A percentile compares a stretch with the other conserved stretches of the same genome.
Conservation (phyloP, 2,888 invertebrate species). For the Oxyteleia sp. region DNA sequence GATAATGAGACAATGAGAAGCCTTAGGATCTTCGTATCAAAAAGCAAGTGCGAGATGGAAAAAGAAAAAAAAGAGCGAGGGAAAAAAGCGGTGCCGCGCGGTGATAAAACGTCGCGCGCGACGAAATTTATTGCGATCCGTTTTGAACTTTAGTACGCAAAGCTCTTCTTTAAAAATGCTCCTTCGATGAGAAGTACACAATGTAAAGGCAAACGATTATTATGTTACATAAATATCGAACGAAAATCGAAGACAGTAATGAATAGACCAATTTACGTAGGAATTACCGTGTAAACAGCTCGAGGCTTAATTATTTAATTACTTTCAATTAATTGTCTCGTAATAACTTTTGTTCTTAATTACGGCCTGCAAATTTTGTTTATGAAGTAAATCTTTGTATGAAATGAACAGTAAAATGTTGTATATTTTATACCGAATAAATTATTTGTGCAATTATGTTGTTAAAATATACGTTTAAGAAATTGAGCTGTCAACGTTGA, state of each 20-base stretch:
- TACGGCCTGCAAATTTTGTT: not conserved
- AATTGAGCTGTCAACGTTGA: too few relatives aligned
- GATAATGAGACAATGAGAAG: conserved; percentile 26
- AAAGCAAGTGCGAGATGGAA: conserved; percentile 18
- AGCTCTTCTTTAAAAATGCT: conserved; percentile 33
- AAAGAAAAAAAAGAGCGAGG: conserved; percentile 2
- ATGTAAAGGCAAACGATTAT: conserved; percentile 24
- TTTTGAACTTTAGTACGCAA: conserved; percentile 51
- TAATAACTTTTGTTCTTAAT: not conserved
- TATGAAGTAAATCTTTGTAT: not conserved
- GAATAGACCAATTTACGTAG: not conserved
- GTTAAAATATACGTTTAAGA: too few relatives aligned
- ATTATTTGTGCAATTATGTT: too few relatives aligned
- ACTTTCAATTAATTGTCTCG: not conserved
- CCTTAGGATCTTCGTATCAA: conserved; percentile 2
- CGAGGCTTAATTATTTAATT: not conserved
- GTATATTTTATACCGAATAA: too few relatives aligned
- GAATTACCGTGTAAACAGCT: not conserved
- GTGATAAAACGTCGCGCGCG: conserved; percentile 28
- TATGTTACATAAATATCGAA: conserved; percentile 36
- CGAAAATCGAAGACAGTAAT: not conserved
- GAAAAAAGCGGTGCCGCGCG: conserved; percentile 4
- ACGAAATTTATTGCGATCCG: conserved; percentile 43
- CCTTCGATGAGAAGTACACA: conserved; percentile 28
- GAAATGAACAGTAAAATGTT: too few relatives aligned